Conservation (phyloP, 2,797 vertebrate genomes). For the Coregonus ussuriensis region DNA sequence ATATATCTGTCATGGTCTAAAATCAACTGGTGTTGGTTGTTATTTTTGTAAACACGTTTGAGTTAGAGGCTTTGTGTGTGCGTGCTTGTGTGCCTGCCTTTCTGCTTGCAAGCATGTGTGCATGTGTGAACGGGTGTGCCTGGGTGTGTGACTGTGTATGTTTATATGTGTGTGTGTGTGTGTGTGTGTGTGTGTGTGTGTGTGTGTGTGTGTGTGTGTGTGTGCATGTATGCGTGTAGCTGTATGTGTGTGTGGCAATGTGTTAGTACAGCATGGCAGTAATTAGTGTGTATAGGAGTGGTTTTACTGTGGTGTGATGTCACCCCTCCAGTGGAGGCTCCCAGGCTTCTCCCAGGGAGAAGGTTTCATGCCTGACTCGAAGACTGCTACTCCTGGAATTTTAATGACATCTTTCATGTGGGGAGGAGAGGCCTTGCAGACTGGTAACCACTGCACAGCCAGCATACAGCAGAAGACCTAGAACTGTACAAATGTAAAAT, state of each 20-base stretch:
- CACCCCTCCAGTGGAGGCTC: background rate
- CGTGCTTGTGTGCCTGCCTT: background rate
- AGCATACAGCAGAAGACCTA: background rate
- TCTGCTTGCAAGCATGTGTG: too few relatives aligned
- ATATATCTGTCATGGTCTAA: background rate
- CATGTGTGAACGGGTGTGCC: too few relatives aligned
- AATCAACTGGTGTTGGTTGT: too few relatives aligned
- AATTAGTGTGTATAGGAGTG: conserved; percentile 9
- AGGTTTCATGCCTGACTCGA: conserved; percentile 3
- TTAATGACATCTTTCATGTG: conserved; percentile 28
- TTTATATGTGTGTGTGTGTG: too few relatives aligned
- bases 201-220: too few relatives aligned
- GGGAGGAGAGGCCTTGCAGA: conserved; percentile 8
- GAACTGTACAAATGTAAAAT: background rate
- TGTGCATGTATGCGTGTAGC: too few relatives aligned
- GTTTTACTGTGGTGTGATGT: conserved; percentile 9
- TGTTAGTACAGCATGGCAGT: conserved; percentile 8
- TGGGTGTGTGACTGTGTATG: background rate
- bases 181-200: too few relatives aligned
- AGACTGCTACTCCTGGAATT: conserved; percentile 18
- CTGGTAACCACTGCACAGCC: conserved; percentile 9
- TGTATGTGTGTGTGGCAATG: background rate
- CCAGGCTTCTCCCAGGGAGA: background rate
- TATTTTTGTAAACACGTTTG: too few relatives aligned
- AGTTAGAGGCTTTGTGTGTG: background rate